Percentiles rank a stretch among this genome's conserved stretches.
Conservation (phyloP, 2,888 invertebrate genomes). For the Philonicus albiceps region DNA sequence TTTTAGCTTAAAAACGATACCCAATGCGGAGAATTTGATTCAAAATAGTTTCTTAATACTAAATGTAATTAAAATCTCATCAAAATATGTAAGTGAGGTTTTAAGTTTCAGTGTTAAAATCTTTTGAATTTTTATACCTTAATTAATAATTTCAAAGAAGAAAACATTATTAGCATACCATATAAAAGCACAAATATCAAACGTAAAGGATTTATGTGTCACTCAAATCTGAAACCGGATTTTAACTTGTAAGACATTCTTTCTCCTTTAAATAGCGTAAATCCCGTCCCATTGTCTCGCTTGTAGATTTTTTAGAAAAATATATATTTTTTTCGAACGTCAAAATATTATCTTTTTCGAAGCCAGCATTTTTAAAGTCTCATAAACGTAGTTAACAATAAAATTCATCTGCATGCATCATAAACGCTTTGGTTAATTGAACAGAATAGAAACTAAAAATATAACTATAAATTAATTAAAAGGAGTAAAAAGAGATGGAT, state of each 20-base stretch:
- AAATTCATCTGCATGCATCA: background rate
- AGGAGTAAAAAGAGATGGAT: background rate
- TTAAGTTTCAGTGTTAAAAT: no score
- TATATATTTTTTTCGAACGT: background rate
- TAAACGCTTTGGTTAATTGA: background rate
- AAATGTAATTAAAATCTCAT: no score
- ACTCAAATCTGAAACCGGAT: background rate
- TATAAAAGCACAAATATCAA: no score
- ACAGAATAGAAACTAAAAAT: background rate
- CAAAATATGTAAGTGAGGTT: no score
- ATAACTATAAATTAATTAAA: background rate
- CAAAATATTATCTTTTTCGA: background rate
- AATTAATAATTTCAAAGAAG: no score
- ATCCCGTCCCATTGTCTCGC: background rate
- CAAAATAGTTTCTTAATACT: no score
- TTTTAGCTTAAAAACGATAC: no score
- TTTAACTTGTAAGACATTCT: background rate
- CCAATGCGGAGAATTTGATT: no score
- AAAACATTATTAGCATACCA: no score
- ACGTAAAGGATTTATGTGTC: no score
- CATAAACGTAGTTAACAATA: background rate
- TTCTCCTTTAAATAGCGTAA: background rate
- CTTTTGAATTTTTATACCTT: no score
- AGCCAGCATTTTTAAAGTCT: background rate
- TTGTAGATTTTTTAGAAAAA: background rate